Base-by-base conservation (phyloP, 2,888 invertebrate genomes). In the Oscheius sp. region DNA sequence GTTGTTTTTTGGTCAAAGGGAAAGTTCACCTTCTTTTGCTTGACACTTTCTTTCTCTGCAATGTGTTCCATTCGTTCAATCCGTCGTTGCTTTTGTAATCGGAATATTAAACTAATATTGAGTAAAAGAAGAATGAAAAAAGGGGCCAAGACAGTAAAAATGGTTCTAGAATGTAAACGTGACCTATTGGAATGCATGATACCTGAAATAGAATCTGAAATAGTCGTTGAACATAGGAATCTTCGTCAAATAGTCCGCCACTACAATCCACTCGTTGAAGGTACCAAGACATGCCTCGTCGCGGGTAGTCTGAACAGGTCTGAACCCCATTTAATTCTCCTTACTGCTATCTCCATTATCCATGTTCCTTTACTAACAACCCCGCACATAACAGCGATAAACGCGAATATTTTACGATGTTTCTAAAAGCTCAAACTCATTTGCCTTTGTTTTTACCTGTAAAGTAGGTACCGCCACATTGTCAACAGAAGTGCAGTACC, bases 341-440 rank as follows among this genome's bases (percentile, higher is more conserved):
- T 62, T 57, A 80, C 82, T 73, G 75, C 72, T 38, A 83, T 73
- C 62, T 83, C 83, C 36, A 76, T 64, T 14, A 75, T 69, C 12
- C 80, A 79, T 14, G 78, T 75, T 32, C 81, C 82, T 64, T 83
- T 83, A 68, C 78, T 78, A 22, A 83, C 59, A 20, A 83, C 71
- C 20, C 82, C 83, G 51, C 78, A 74, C 68, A 83, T 68, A 8
- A 83, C 73, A 4, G 82, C 82, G 8, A 74, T 62, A 28, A 74
- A 70, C 8, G 81, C 80, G 22, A 83, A 68, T 8, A 71, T 47
- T 32, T 73, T 71, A n/a, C 80, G 69, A 30, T 81, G 75, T 30
- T 67, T 65, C 67, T 81, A 72, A 47, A 62, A 45, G 12, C 22
- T n/a, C 8, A 12, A 9, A 44, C 28, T 24, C 26, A 20, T 3